Percentiles rank a stretch among this genome's conserved stretches.
These are phyloP conservation scores for Campoletis sonorensis DNA, from an alignment of 1,140 invertebrate genomes.

Conservation along the genomic window DNA sequence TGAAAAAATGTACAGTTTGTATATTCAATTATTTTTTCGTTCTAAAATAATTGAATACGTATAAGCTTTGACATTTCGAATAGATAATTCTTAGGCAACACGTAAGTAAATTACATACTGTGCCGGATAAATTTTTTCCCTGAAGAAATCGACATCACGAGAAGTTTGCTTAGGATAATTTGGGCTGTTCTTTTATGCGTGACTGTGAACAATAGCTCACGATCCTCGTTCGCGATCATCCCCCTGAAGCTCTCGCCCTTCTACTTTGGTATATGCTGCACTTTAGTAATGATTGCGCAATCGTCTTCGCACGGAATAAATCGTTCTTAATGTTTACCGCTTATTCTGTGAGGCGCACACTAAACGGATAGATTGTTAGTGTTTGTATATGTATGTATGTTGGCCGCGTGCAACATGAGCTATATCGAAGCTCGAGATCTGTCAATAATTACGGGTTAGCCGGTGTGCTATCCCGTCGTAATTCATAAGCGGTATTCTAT, in stretches of 20 bases:
- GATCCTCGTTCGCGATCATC: conserved; percentile 6
- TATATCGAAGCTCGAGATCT: conserved; percentile 54
- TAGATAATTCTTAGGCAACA: no score
- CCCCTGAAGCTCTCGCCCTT: neutral
- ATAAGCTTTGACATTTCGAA: no score
- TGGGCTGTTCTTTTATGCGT: neutral
- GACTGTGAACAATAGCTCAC: conserved; percentile 19
- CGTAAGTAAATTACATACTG: no score
- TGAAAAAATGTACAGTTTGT: no score
- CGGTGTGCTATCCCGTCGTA: conserved; percentile 54
- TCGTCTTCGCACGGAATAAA: conserved; percentile 42
- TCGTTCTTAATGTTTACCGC: conserved; percentile 16
- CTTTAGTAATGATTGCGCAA: conserved; percentile 29
- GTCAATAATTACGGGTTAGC: conserved; percentile 64
- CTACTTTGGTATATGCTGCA: conserved; percentile 12
- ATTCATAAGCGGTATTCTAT: conserved; percentile 69
- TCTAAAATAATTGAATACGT: no score
- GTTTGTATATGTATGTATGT: neutral
- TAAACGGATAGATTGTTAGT: neutral
- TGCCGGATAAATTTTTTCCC: no score
- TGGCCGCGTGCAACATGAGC: conserved; percentile 30
- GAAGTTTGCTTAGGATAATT: neutral
- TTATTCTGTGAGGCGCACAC: neutral
- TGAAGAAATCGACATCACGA: no score
- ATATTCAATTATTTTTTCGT: no score